Base-by-base conservation (phyloP, 2,113 vertebrate genomes). In the Oncorhynchus gorbuscha region DNA sequence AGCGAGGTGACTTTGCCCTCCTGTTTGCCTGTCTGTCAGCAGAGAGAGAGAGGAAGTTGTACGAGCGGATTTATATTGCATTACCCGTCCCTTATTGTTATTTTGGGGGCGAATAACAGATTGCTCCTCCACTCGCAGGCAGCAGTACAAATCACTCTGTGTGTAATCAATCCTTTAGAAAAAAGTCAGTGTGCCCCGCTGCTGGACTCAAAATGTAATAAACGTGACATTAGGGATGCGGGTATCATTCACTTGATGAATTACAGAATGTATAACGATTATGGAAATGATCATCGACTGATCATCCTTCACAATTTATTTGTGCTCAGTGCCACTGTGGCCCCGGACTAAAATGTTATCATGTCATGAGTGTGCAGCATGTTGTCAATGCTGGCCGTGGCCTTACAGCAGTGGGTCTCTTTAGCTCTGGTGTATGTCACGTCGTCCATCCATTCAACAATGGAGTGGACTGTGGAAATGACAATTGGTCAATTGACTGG, bases 211-310 rank as follows among this genome's bases (percentile, higher is more conserved):
- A 87, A 93, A 92, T 87, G 89, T 92, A 93, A 93, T 90, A 92
- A 95, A 94, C 94, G 90, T 95, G 93, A 91, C 94, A 95, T 94
- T 91, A 92, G 95, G 93, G 92, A 92, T 89, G 83, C 82, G 91
- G 84, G 93, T 95, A 95, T 93, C 94, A 94, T 95, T 94, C 94
- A 88, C 87, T 94, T 96, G 94, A 95, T 95, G 94, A 95, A 95
- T 95, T 94, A 94, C 92, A 81, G 91, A 93, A 89, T 86, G 87
- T 90, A 86, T 92, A 93, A 94, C 93, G 93, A 94, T 96, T 97
- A 95, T 95, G 94, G 94, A 96, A 95, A 95, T 94, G 82, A 72
- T 92, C 94, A 94, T 93, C 90, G 91, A 94, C 94, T 93, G 92
- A 94, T 95, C 94, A 93, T 95, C 95, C 90, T 86, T 96, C 94